Conservation (phyloP, 2,113 vertebrate genomes). For the Larimichthys crocea region DNA sequence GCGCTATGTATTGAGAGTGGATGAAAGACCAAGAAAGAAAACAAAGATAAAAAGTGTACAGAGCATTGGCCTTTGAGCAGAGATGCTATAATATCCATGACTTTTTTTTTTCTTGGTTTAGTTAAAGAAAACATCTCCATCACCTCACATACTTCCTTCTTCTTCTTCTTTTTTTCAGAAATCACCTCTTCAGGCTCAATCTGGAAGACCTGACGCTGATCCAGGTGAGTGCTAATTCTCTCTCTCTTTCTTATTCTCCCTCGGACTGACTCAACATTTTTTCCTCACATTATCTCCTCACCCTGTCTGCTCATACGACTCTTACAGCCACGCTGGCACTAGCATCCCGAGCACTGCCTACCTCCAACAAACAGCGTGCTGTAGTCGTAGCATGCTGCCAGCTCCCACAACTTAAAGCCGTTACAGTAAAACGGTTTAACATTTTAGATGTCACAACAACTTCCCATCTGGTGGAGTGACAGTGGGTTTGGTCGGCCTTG, state of each 20-base stretch:
- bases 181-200: slow-evolving; percentile 93
- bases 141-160: slow-evolving; percentile 24
- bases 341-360: neutral
- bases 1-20: neutral
- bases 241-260: slow-evolving; percentile 8
- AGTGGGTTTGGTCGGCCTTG: slow-evolving; percentile 13
- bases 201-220: slow-evolving; percentile 92
- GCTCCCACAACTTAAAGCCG: slow-evolving; percentile 50
- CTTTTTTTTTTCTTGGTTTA: slow-evolving; percentile 35
- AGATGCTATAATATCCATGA: slow-evolving; percentile 5
- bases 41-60: neutral
- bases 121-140: slow-evolving; percentile 23
- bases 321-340: slow-evolving; percentile 6
- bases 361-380: slow-evolving; percentile 19
- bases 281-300: slow-evolving; percentile 35
- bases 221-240: slow-evolving; percentile 75
- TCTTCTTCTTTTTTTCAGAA: slow-evolving; percentile 80
- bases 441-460: slow-evolving; percentile 61
- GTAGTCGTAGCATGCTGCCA: slow-evolving; percentile 19
- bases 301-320: slow-evolving; percentile 21
- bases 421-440: slow-evolving; percentile 66
- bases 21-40: slow-evolving; percentile 21
- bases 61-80: slow-evolving; percentile 6
- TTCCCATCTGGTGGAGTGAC: slow-evolving; percentile 31
- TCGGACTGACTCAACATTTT: slow-evolving; percentile 23